phyloP scores from a whole-genome alignment of 2,113 vertebrate species.

The Acanthisitta chloris region DNA sequence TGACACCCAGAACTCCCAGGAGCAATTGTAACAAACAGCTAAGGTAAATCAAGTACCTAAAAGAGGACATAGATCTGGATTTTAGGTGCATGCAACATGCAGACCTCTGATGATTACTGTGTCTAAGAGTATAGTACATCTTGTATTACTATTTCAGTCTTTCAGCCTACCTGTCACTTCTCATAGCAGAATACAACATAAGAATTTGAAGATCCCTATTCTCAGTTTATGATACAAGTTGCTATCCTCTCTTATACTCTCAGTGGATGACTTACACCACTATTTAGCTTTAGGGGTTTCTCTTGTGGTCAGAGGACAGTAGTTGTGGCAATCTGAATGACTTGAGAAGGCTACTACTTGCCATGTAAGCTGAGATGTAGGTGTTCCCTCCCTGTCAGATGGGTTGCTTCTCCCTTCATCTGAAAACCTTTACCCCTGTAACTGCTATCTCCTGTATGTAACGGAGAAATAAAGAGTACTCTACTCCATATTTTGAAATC shows the following conservation, averaged over 20 bases:
- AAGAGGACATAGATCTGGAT: background rate
- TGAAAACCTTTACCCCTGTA: background rate
- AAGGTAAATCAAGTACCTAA: background rate
- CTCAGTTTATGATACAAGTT: background rate
- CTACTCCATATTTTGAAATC: background rate
- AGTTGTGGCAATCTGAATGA: background rate
- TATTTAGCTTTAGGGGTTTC: background rate
- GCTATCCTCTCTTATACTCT: background rate
- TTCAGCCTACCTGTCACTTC: background rate
- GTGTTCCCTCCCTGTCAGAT: background rate
- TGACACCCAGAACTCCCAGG: background rate
- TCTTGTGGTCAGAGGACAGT: background rate
- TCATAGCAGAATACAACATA: background rate
- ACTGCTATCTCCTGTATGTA: background rate
- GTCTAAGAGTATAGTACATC: background rate
- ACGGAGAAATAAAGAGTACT: background rate
- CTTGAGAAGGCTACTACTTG: background rate
- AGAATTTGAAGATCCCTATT: background rate
- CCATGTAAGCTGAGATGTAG: background rate
- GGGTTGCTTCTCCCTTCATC: background rate
- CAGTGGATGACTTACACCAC: background rate
- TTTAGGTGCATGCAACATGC: background rate
- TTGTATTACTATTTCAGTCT: background rate
- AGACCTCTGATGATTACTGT: background rate
- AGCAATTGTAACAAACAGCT: background rate